Evolutionary conservation across 2,888 invertebrate species (phyloP).

Genomic region (Cheilosia urbana): DNA sequence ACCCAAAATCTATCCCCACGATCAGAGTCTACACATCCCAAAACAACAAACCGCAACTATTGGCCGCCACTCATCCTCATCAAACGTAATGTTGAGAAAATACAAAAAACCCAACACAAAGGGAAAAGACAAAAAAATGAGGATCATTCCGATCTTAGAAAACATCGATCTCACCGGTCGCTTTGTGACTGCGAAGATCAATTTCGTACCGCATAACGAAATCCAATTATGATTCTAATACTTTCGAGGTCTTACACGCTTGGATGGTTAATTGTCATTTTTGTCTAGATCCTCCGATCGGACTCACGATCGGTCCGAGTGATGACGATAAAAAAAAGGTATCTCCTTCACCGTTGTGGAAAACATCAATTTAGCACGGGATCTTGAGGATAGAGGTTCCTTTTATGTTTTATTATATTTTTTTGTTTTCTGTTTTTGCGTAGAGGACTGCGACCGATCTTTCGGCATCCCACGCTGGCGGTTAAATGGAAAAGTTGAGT

Average conservation of each 20-base stretch:
- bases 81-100: constrained; percentile 48
- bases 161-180: constrained; percentile 46
- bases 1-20: constrained; percentile 3
- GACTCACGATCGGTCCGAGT: constrained; percentile 44
- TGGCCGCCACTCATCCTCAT: constrained; percentile 60
- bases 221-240: constrained; percentile 70
- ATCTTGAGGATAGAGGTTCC: constrained; percentile 26
- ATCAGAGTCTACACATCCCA: constrained; percentile 42
- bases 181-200: constrained; percentile 62
- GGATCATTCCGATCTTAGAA: constrained; percentile 53
- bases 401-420: constrained; percentile 26
- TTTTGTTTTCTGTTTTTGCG: not conserved
- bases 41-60: constrained; percentile 70
- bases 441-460: constrained; percentile 43
- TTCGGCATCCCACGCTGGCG: constrained; percentile 32
- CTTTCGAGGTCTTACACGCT: constrained; percentile 49
- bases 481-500: constrained; percentile 55
- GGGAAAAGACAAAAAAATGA: constrained; percentile 35
- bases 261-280: constrained; percentile 66
- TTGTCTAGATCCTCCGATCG: constrained; percentile 44
- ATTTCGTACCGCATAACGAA: constrained; percentile 64
- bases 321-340: constrained; percentile 18
- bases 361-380: constrained; percentile 70
- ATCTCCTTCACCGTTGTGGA: constrained; percentile 29
- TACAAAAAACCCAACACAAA: constrained; percentile 16